phyloP scores from a whole-genome alignment of 2,888 invertebrate species.

The Trissoscelio sp. region DNA sequence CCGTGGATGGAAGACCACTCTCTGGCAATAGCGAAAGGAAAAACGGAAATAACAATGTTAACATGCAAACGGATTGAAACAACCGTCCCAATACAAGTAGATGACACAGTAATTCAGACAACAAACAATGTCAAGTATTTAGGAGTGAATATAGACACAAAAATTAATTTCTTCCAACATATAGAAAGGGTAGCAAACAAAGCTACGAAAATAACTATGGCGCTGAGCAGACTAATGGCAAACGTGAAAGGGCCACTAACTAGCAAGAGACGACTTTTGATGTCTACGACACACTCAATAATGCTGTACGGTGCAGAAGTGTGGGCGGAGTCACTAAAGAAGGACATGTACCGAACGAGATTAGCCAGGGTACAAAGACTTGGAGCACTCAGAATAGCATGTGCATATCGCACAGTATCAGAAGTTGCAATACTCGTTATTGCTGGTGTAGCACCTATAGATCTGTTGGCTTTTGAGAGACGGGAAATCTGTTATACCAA shows the following conservation, averaged over 20 bases:
- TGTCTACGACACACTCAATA: slow-evolving; percentile 62
- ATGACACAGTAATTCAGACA: slow-evolving; percentile 21
- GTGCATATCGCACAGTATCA: slow-evolving; percentile 71
- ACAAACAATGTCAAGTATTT: slow-evolving; percentile 66
- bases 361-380: slow-evolving; percentile 51
- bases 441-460: slow-evolving; percentile 67
- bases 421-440: slow-evolving; percentile 68
- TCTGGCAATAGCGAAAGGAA: no score
- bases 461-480: slow-evolving; percentile 59
- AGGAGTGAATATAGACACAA: slow-evolving; percentile 67
- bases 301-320: slow-evolving; percentile 69
- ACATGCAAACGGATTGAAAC: background rate
- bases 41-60: no score
- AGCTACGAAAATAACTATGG: slow-evolving; percentile 60
- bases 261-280: slow-evolving; percentile 59
- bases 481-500: background rate
- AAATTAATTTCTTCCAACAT: slow-evolving; percentile 66
- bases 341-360: slow-evolving; percentile 54
- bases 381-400: slow-evolving; percentile 65
- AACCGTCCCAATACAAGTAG: slow-evolving; percentile 30
- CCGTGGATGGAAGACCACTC: background rate
- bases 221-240: slow-evolving; percentile 48
- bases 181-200: slow-evolving; percentile 51
- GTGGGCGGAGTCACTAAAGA: slow-evolving; percentile 59
- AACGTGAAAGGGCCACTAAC: slow-evolving; percentile 43